Conservation (phyloP, 1,140 invertebrate genomes). For the Drosophila ananassae region DNA sequence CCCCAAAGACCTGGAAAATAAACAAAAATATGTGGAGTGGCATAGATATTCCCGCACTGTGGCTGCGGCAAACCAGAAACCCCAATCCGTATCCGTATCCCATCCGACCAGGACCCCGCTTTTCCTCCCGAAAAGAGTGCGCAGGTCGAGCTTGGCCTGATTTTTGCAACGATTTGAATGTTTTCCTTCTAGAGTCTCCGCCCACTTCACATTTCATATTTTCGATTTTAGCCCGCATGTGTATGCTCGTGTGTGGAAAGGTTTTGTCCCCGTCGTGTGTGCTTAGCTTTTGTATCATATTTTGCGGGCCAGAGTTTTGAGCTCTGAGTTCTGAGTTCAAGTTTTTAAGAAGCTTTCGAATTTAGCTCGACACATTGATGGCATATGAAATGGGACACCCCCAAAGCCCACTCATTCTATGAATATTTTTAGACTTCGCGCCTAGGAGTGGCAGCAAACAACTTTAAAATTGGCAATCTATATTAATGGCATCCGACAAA, state of each 20-base stretch:
- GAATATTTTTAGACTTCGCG: constrained; percentile 8
- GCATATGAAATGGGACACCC: constrained; percentile 25
- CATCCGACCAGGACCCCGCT: constrained; percentile 3
- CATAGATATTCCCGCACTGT: constrained; percentile 38
- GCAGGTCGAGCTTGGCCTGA: constrained; percentile 47
- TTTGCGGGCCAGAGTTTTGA: constrained; percentile 15
- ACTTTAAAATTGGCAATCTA: constrained; percentile 27
- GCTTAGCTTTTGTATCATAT: constrained; percentile 47
- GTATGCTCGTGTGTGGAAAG: background rate
- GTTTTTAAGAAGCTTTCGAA: constrained; percentile 61
- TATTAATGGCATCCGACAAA: constrained; percentile 37
- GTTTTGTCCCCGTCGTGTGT: constrained; percentile 22
- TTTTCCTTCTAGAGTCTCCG: background rate
- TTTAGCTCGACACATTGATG: constrained; percentile 44
- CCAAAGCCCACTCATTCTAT: background rate
- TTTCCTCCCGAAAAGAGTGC: constrained; percentile 3
- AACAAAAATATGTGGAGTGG: constrained; percentile 28
- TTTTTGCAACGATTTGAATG: constrained; percentile 37
- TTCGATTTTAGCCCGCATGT: constrained; percentile 3
- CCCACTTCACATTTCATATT: constrained; percentile 5
- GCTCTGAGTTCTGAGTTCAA: constrained; percentile 29
- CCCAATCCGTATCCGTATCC: constrained; percentile 38
- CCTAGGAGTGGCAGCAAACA: background rate
- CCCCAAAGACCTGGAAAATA: constrained; percentile 42
- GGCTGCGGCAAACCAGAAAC: constrained; percentile 44